Conservation (phyloP, 2,888 invertebrate species). For the Caenorhabditis imperialis region DNA sequence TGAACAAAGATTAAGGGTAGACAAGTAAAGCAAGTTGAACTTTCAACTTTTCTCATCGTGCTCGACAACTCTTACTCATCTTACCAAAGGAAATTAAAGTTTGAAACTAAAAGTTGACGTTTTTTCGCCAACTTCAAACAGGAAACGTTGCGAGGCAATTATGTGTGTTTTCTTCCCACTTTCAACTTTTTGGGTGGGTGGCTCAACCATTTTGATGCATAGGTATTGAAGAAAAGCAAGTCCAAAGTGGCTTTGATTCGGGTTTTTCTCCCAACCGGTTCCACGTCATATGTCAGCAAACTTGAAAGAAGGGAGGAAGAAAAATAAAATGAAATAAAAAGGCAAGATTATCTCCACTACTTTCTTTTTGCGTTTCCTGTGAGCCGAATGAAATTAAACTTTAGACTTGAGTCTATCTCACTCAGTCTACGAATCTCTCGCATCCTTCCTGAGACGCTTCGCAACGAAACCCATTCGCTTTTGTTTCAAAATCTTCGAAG, state of each 20-base stretch:
- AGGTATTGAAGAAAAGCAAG: slow-evolving; percentile 3
- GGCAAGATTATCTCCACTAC: slow-evolving; percentile 13
- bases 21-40: too few relatives aligned
- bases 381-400: slow-evolving; percentile 50
- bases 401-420: slow-evolving; percentile 46
- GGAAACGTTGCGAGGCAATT: slow-evolving; percentile 50
- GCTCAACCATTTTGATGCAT: slow-evolving; percentile 21
- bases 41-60: slow-evolving; percentile 27
- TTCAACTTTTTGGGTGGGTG: slow-evolving; percentile 13
- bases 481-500: slow-evolving; percentile 16
- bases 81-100: too few relatives aligned
- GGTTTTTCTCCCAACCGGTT: neutral
- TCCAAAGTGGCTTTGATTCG: neutral
- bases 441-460: too few relatives aligned
- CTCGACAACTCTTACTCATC: too few relatives aligned
- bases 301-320: slow-evolving; percentile 1
- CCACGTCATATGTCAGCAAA: slow-evolving; percentile 42
- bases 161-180: slow-evolving; percentile 20
- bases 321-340: neutral
- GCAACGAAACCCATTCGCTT: slow-evolving; percentile 4
- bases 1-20: slow-evolving; percentile 29
- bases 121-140: slow-evolving; percentile 27
- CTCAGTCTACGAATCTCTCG: slow-evolving; percentile 13
- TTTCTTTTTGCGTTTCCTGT: slow-evolving; percentile 22
- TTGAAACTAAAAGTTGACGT: too few relatives aligned